Evolutionary conservation across 2,113 vertebrate genomes (phyloP).

Genomic region (Tautogolabrus adspersus): DNA sequence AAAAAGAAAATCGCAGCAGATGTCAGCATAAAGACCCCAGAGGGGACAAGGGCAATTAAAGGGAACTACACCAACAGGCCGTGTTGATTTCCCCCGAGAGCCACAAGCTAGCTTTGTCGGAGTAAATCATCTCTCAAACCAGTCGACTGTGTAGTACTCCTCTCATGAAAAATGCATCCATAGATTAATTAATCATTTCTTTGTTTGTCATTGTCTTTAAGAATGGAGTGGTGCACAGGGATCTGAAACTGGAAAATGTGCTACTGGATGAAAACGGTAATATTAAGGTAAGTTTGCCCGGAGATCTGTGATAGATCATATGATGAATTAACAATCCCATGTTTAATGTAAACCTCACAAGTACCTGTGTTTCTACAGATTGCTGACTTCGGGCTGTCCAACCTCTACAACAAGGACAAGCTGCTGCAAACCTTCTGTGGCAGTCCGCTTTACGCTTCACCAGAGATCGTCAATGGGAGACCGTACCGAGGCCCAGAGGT

Average conservation of each 20-base stretch:
- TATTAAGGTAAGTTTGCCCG: slow-evolving; percentile 90
- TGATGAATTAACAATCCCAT: slow-evolving; percentile 3
- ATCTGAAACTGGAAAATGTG: slow-evolving; percentile 99
- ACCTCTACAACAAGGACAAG: slow-evolving; percentile 97
- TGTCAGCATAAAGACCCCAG: slow-evolving; percentile 62
- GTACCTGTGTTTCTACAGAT: slow-evolving; percentile 84
- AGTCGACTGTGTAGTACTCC: slow-evolving; percentile 41
- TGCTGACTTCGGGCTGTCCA: slow-evolving; percentile 98
- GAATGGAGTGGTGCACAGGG: slow-evolving; percentile 97
- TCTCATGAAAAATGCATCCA: slow-evolving; percentile 47
- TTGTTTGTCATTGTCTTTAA: slow-evolving; percentile 76
- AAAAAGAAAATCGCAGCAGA: slow-evolving; percentile 66
- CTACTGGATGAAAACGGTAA: slow-evolving; percentile 98
- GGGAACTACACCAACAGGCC: slow-evolving; percentile 48
- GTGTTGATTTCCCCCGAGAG: slow-evolving; percentile 67
- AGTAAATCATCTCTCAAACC: slow-evolving; percentile 60
- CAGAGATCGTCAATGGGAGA: slow-evolving; percentile 97
- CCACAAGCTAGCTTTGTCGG: slow-evolving; percentile 30
- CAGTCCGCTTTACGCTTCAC: slow-evolving; percentile 96
- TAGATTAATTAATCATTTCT: slow-evolving; percentile 28
- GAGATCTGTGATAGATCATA: slow-evolving; percentile 2
- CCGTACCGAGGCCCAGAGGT: slow-evolving; percentile 98
- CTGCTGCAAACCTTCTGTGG: slow-evolving; percentile 98
- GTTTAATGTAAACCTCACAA: neutral
- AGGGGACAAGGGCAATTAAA: slow-evolving; percentile 68